Base-by-base conservation (phyloP, 2,797 vertebrate genomes). In the Sebastes iracundus region DNA sequence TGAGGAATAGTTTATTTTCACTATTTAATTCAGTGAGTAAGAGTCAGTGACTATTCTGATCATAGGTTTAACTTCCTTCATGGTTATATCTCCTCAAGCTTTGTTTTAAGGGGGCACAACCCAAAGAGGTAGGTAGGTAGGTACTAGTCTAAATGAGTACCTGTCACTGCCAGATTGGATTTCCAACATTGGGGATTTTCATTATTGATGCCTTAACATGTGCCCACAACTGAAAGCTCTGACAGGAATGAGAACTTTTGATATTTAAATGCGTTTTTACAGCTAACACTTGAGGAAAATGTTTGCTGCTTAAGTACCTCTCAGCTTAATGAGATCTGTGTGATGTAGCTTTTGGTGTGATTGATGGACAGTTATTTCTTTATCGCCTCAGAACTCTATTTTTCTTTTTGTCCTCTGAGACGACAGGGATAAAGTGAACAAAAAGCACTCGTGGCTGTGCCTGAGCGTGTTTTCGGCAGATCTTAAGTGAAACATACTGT, bases 331-430 rank as follows among this genome's bases (percentile, higher is more conserved):
- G 81, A 82, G 75, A 49, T 75, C 64, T 67, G 53, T 68, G 64
- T 79, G 77, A 85, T 66, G 73, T 33, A 28, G 46, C 79, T 73
- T 76, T 63, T 74, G 79, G 32, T 12, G 49, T 84, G 92, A 93
- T 60, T 90, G 91, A 92, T 65, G 83, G 92, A 90, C 80, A 80
- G 81, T 81, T 84, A 79, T 72, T 80, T 79, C 69, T 86, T 75
- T 61, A 65, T 72, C 30, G 58, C 59, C n/a, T 71, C 68, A 69
- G 38, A 62, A 65, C 66, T 65, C 7, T 13, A 18, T 81, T 75
- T 75, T 73, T 32, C 56, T 33, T 76, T 76, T 52, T 66, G 49
- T 30, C 23, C 77, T 58, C 55, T 4, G 52, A 84, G 81, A 81
- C 84, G 80, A 89, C 86, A 87, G 76, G 16, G 56, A 75, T 60